A percentile compares a stretch with the other conserved stretches of the same genome.
These are phyloP conservation scores for Choreutis nemorana DNA, from an alignment of 2,888 invertebrate species.

Conservation along the genomic window DNA sequence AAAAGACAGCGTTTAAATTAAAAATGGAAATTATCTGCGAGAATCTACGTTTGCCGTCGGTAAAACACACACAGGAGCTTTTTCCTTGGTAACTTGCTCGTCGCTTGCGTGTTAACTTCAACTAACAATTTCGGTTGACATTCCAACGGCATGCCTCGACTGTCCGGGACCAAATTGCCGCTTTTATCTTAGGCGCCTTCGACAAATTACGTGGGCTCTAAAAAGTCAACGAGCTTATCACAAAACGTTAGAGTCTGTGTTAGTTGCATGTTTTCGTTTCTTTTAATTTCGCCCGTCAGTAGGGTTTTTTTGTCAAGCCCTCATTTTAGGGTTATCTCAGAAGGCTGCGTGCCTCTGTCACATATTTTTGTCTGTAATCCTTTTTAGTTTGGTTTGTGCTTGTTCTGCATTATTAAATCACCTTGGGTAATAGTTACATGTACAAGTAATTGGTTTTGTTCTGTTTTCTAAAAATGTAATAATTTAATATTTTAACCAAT, in stretches of 20 bases:
- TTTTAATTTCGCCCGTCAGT: slow-evolving; percentile 60
- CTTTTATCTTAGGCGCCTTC: slow-evolving; percentile 62
- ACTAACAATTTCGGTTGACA: slow-evolving; percentile 24
- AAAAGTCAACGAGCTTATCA: slow-evolving; percentile 54
- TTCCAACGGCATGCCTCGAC: slow-evolving; percentile 41
- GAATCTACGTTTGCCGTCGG: too few relatives aligned
- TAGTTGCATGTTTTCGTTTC: slow-evolving; percentile 55
- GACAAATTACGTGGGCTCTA: slow-evolving; percentile 60
- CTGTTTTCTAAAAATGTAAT: too few relatives aligned
- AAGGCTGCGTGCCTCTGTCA: slow-evolving; percentile 28
- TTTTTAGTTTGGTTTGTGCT: slow-evolving; percentile 13
- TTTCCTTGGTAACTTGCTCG: not conserved
- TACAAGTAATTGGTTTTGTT: too few relatives aligned
- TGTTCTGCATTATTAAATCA: slow-evolving; percentile 36
- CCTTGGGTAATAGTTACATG: too few relatives aligned
- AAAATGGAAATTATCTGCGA: too few relatives aligned
- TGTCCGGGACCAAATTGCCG: slow-evolving; percentile 34
- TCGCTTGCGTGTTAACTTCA: slow-evolving; percentile 3
- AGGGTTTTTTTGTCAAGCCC: slow-evolving; percentile 49
- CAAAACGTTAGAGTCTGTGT: slow-evolving; percentile 47
- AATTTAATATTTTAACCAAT: too few relatives aligned
- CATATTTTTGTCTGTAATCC: slow-evolving; percentile 9
- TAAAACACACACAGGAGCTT: too few relatives aligned
- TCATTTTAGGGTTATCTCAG: slow-evolving; percentile 49
- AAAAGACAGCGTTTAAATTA: too few relatives aligned